Conservation (phyloP, 2,797 vertebrate species). For the Garrulus glandarius region DNA sequence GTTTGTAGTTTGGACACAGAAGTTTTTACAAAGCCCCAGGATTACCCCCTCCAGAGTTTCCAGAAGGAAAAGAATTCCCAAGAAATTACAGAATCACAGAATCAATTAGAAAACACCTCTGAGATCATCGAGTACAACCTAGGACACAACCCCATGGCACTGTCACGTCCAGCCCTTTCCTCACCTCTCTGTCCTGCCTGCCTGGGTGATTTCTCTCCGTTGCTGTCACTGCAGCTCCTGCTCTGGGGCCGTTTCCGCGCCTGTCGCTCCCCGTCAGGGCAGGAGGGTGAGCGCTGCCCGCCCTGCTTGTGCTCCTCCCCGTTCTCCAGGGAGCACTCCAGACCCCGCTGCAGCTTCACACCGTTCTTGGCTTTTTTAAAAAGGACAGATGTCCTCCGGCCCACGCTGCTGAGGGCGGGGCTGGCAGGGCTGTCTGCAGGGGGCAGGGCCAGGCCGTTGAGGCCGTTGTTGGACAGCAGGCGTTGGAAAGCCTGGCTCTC, state of each 20-base stretch:
- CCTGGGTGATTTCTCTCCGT: conserved; percentile 77
- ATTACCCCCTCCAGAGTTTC: not conserved
- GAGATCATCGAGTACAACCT: not conserved
- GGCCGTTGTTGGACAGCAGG: conserved; percentile 76
- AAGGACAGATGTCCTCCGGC: conserved; percentile 88
- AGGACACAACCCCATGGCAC: not conserved
- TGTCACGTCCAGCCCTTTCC: not conserved
- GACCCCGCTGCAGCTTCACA: conserved; percentile 82
- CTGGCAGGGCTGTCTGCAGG: conserved; percentile 49
- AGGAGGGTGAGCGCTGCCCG: conserved; percentile 66
- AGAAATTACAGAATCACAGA: not conserved
- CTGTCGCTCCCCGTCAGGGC: conserved; percentile 50
- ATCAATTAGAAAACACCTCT: not conserved
- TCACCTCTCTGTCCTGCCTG: conserved; percentile 82
- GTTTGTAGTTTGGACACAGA: not conserved
- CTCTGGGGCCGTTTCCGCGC: conserved; percentile 75
- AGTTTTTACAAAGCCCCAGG: not conserved
- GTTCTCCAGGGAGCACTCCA: conserved; percentile 81
- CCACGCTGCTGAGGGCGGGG: conserved; percentile 79
- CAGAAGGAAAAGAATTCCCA: conserved; percentile 23
- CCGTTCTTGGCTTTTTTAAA: conserved; percentile 95
- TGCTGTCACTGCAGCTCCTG: conserved; percentile 74
- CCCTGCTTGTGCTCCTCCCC: conserved; percentile 72
- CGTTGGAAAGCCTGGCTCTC: conserved; percentile 74
- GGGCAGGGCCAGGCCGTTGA: conserved; percentile 77